Base-by-base conservation (phyloP, 2,888 invertebrate species). In the Germaria angustata region DNA sequence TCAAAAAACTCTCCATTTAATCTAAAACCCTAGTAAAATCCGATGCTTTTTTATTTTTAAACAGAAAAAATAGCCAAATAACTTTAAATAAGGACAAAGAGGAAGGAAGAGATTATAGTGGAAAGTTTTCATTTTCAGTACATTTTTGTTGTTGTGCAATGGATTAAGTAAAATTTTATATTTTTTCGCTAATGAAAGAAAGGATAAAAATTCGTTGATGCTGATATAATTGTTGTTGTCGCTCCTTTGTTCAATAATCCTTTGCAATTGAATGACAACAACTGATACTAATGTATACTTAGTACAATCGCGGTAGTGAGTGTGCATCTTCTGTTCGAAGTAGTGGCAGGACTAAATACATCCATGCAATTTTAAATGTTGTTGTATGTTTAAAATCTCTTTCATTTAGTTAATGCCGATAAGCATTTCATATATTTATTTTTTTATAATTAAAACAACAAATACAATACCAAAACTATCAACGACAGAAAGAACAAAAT, bases 181-280 rank as follows among this genome's bases (percentile, higher is more conserved):
- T 24, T 68, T 75, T 66, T 36, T 72, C 79, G 79, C 72, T 72
- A 79, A 71, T 78, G 55, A 78, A 79, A 79, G 79, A 72, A 79
- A 72, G 51, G 65, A 79, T 79, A 79, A 65, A 79, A 68, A 46
- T 49, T 71, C 63, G 53, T 63, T 44, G 53, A 69, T 69, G 39
- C n/a, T 32, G 22, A 22, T 49, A 49, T 66, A 44, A 28, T 63
- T 28, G 17, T 69, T 77, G 11, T 78, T 55, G 49, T 79, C 24
- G 15, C 57, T 8, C 34, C 44, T 63, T 59, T 41, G 32, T 72
- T 72, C 57, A 72, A 79, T 79, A 79, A 79, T 79, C 66, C 72
- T 72, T 72, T 79, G 57, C 72, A 51, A 79, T 72, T 72, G 72
- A 66, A 79, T 41, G 51, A 66, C 72, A 66, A 57, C 71, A 66